Base-by-base conservation (phyloP, 2,888 invertebrate genomes). In the Dynastes maya region DNA sequence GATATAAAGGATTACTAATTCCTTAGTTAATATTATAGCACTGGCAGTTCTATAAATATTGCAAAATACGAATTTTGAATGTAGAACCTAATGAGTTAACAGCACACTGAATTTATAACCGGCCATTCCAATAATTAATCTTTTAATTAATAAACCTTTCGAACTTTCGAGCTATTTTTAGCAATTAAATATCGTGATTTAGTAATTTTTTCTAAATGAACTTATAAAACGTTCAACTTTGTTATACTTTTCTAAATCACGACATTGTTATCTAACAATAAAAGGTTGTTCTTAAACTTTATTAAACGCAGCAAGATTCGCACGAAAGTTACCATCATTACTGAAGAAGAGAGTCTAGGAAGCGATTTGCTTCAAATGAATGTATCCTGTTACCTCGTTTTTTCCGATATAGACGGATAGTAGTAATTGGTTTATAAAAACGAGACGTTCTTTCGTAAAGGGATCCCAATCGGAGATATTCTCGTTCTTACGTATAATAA, bases 301-400 rank as follows among this genome's bases (percentile, higher is more conserved):
- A 58, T 8, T 11, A 2, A 45, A 45, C 45, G 8, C 13, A 32
- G 29, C 29, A 29, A 63, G 63, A 29, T 63, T 63, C 63, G 32
- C 32, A 63, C 63, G 63, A 63, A 63, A 63, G 63, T 63, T 63
- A 32, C 63, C 63, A 63, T 63, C 63, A 51, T 29, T 51, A 51
- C 9, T 29, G 49, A 51, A 68, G 68, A 68, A 65, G 40, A 37
- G 49, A 68, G 68, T 68, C 51, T 68, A 68, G 51, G 68, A 68
- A 68, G 4, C 27, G 51, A 27, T 27, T 27, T 51, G 13, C 68
- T 16, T 11, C n/a, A 68, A 68, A 68, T 51, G 68, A 68, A 68
- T 9, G 68, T 68, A 68, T 68, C 68, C 68, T 68, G 49, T 68
- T 51, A 68, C 68, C 29, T 68, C 29, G 5, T 5, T 49, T 51